These are phyloP conservation scores for Leptarthrus brevirostris DNA, from an alignment of 2,888 invertebrate species.

Conservation along the genomic window DNA sequence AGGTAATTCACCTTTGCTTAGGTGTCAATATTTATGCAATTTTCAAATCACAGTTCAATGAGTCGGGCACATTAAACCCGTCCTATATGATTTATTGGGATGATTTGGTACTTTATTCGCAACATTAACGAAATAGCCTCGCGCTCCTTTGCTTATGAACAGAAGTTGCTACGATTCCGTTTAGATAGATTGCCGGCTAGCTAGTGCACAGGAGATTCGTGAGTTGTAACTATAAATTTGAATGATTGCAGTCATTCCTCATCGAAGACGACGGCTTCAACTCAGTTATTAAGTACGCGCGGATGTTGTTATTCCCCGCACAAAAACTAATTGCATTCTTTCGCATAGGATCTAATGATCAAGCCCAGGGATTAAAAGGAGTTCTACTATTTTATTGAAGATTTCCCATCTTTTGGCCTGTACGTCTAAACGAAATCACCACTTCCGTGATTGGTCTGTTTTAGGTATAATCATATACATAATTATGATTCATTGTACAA, in stretches of 20 bases:
- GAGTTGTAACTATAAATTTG: constrained; percentile 48
- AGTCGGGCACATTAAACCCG: constrained; percentile 21
- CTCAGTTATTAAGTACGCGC: constrained; percentile 17
- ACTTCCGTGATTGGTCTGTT: background rate
- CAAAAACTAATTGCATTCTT: constrained; percentile 38
- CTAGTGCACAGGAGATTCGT: constrained; percentile 33
- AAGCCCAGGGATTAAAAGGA: constrained; percentile 8
- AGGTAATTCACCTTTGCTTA: constrained; percentile 21
- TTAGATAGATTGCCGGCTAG: constrained; percentile 27
- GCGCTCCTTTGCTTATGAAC: constrained; percentile 25
- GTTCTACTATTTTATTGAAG: constrained; percentile 21
- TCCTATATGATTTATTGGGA: constrained; percentile 43
- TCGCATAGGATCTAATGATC: constrained; percentile 29
- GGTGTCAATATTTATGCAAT: constrained; percentile 48
- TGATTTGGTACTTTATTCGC: constrained; percentile 39
- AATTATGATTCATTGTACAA: too few relatives aligned
- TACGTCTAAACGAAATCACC: background rate
- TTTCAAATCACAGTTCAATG: constrained; percentile 44
- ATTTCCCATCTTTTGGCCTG: background rate
- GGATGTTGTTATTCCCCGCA: constrained; percentile 6
- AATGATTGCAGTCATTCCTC: constrained; percentile 47
- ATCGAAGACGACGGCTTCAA: constrained; percentile 9
- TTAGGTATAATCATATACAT: background rate
- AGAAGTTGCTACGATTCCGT: constrained; percentile 44
- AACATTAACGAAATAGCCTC: constrained; percentile 18